Base-by-base conservation (phyloP, 2,888 invertebrate species). In the Reticulitermes lucifugus region DNA sequence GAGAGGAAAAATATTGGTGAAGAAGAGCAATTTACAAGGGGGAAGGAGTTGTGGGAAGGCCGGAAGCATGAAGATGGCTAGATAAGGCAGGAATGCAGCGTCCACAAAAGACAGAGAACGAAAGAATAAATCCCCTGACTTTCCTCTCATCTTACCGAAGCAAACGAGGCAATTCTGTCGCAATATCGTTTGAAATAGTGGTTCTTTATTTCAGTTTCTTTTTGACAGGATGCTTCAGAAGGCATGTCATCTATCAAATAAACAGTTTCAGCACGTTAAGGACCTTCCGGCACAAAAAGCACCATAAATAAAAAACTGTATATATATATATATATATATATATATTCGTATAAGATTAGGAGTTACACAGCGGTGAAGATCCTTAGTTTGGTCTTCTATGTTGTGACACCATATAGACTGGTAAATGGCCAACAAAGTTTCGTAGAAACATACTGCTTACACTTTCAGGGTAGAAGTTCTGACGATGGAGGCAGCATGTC, bases 51-150 rank as follows among this genome's bases (percentile, higher is more conserved):
- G 65, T 10, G 65, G 46, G n/a, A 10, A 41, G 77, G 77, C 22
- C 46, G 77, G 21, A 22, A 9, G 12, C n/a, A 77, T 51, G 77
- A 77, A 46, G 35, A 77, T 77, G 22, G 46, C 77, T 46, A 77
- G 77, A 77, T 77, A 77, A 77, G 77, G 51, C 77, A 77, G 77
- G 77, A 77, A 77, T 77, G 77, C 77, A 77, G 7, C 77, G 77
- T 77, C 77, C 77, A 77, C 51, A 77, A 73, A 73, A 41, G 73
- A 73, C 73, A 41, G 35, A 70, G 21, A 51, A 51, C 46, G 77
- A 51, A 43, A n/a, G 77, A 77, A 77, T 77, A 77, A 77, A 77
- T 77, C 77, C 77, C 43, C 21, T 21, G 10, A 14, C 77, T 14
- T 18, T 73, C 73, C 65, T 14, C 41, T 41, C 73, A n/a, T 6